These are phyloP conservation scores for Solea senegalensis DNA, from an alignment of 2,113 vertebrate genomes.

Conservation along the genomic window DNA sequence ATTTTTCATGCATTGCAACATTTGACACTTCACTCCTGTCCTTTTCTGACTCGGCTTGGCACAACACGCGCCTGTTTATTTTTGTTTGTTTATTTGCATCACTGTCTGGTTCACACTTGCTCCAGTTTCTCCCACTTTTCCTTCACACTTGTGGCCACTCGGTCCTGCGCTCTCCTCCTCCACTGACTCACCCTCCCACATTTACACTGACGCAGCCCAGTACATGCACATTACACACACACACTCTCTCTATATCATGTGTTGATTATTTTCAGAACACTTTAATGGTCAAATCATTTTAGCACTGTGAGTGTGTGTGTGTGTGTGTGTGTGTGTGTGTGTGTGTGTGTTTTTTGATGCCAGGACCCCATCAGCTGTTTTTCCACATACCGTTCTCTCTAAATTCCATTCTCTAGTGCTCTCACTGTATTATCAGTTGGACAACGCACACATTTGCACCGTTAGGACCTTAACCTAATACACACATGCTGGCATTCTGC, in stretches of 20 bases:
- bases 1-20: slow-evolving; percentile 2
- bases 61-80: slow-evolving; percentile 63
- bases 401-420: slow-evolving; percentile 59
- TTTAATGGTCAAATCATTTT: slow-evolving; percentile 56
- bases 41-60: slow-evolving; percentile 41
- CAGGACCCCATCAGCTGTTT: slow-evolving; percentile 64
- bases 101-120: slow-evolving; percentile 75
- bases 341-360: slow-evolving; percentile 24
- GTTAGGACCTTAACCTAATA: slow-evolving; percentile 32
- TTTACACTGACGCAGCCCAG: slow-evolving; percentile 22
- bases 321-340: slow-evolving; percentile 31
- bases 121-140: slow-evolving; percentile 79
- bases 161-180: slow-evolving; percentile 10
- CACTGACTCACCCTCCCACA: slow-evolving; percentile 30
- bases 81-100: slow-evolving; percentile 75
- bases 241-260: slow-evolving; percentile 13
- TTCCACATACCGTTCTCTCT: slow-evolving; percentile 53
- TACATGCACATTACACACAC: slow-evolving; percentile 12
- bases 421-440: slow-evolving; percentile 58
- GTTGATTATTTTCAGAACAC: slow-evolving; percentile 12
- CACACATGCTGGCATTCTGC: slow-evolving; percentile 60
- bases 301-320: slow-evolving; percentile 31
- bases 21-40: background rate
- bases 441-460: slow-evolving; percentile 46
- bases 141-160: slow-evolving; percentile 52